These are phyloP conservation scores for Notodonta ziczac DNA, from an alignment of 2,888 invertebrate genomes.

Conservation along the genomic window DNA sequence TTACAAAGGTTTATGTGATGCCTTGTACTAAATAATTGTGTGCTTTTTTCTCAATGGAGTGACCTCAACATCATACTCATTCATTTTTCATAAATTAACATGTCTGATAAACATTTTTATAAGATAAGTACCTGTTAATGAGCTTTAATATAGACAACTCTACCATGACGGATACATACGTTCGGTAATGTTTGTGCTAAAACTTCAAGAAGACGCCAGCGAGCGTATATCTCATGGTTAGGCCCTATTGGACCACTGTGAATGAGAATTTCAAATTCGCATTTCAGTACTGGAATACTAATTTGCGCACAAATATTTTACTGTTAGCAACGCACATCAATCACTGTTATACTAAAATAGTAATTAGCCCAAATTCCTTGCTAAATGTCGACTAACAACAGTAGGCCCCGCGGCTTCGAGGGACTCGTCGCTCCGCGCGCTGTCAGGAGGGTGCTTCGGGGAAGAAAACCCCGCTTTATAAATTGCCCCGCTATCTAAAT, in stretches of 20 bases:
- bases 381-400: slow-evolving; percentile 9
- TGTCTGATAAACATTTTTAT: no score
- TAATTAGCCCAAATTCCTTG: slow-evolving; percentile 9
- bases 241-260: no score
- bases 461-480: slow-evolving; percentile 78
- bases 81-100: no score
- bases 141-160: not conserved
- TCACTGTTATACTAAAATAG: not conserved
- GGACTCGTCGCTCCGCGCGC: slow-evolving; percentile 45
- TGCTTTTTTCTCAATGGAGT: no score
- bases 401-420: slow-evolving; percentile 33
- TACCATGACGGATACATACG: no score
- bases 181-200: no score
- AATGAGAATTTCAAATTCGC: not conserved
- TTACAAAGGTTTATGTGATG: no score
- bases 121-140: no score
- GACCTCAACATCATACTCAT: no score
- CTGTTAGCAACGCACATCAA: not conserved
- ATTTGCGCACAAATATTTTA: slow-evolving; percentile 7
- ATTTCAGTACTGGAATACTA: not conserved
- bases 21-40: no score
- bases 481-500: slow-evolving; percentile 83
- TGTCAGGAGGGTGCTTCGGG: slow-evolving; percentile 73
- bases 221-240: no score
- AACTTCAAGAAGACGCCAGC: no score